These are phyloP conservation scores for Podotricha telesiphe DNA, from an alignment of 2,888 invertebrate genomes.

Conservation along the genomic window DNA sequence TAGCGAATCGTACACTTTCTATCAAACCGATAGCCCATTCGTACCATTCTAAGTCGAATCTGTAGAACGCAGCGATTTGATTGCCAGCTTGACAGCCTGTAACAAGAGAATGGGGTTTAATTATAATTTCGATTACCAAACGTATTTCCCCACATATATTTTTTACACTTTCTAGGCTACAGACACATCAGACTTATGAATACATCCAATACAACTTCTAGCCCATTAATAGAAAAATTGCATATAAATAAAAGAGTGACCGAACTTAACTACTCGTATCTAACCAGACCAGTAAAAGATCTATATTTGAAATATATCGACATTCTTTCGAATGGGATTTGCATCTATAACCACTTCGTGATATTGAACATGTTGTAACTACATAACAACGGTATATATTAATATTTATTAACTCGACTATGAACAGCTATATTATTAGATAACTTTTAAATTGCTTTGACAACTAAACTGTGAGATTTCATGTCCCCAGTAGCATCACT, in stretches of 20 bases:
- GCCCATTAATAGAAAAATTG: no score
- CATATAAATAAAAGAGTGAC: no score
- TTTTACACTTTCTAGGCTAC: no score
- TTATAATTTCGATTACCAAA: neutral
- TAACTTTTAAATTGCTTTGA: no score
- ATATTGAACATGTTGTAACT: neutral
- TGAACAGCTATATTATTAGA: no score
- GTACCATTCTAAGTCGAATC: slow-evolving; percentile 85
- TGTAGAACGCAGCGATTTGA: slow-evolving; percentile 84
- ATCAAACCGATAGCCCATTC: slow-evolving; percentile 76
- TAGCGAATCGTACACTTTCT: slow-evolving; percentile 68
- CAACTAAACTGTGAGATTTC: no score
- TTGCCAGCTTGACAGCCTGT: slow-evolving; percentile 81
- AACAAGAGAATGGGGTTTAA: slow-evolving; percentile 29
- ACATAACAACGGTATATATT: neutral
- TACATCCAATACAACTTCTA: no score
- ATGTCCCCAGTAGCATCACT: no score
- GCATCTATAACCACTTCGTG: neutral
- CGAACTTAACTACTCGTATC: no score
- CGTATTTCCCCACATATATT: neutral
- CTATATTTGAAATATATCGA: neutral
- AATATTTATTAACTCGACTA: no score
- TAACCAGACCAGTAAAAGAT: neutral
- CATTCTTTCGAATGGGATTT: neutral
- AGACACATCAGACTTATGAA: no score